A percentile compares a stretch with the other conserved stretches of the same genome.
These are phyloP conservation scores for Euborellia annulipes DNA, from an alignment of 1,140 invertebrate species.

Conservation along the genomic window DNA sequence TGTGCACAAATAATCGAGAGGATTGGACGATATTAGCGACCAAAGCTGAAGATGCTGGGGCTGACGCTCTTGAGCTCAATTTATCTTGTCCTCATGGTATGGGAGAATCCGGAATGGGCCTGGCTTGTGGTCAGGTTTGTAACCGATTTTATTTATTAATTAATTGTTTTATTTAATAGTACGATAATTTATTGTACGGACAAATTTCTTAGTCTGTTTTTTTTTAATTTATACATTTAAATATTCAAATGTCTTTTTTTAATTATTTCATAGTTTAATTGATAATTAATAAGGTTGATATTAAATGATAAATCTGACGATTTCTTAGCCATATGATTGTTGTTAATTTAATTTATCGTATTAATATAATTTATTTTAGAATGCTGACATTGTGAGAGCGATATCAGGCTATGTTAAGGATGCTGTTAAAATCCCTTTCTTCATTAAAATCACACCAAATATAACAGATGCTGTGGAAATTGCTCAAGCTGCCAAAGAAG, in stretches of 20 bases:
- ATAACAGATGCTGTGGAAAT: slow-evolving; percentile 86
- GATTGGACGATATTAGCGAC: slow-evolving; percentile 79
- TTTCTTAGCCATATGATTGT: no score
- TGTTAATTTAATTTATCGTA: no score
- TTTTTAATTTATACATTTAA: no score
- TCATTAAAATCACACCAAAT: slow-evolving; percentile 95
- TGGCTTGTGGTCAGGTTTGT: slow-evolving; percentile 86
- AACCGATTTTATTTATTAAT: no score
- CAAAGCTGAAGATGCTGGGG: slow-evolving; percentile 66
- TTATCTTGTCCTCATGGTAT: slow-evolving; percentile 97
- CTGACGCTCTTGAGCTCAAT: slow-evolving; percentile 92
- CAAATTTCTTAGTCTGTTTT: no score
- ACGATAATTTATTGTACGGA: no score
- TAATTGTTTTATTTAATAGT: no score
- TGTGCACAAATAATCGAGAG: slow-evolving; percentile 74
- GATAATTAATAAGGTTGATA: no score
- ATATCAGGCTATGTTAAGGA: slow-evolving; percentile 82
- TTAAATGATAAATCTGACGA: no score
- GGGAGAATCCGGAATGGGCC: slow-evolving; percentile 93
- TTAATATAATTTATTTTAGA: slow-evolving; percentile 42
- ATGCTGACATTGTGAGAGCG: slow-evolving; percentile 68
- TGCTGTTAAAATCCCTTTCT: slow-evolving; percentile 87
- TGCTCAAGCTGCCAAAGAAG: slow-evolving; percentile 78
- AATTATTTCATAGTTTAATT: no score
- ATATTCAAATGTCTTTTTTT: no score